These are phyloP conservation scores for Saturnia japonica DNA, from an alignment of 2,888 invertebrate species.

Conservation along the genomic window DNA sequence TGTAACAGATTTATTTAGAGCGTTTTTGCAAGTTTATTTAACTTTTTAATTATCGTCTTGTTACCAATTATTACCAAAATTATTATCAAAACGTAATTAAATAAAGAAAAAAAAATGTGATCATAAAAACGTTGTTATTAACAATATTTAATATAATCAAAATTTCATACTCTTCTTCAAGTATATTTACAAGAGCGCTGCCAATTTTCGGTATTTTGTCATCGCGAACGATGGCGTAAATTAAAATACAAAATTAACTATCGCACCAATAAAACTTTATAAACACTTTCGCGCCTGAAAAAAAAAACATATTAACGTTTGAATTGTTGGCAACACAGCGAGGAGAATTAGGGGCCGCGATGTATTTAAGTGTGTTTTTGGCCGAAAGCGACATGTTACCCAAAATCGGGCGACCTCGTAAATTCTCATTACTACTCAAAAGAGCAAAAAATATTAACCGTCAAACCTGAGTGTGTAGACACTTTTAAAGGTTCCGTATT, in stretches of 20 bases:
- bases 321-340: slow-evolving; percentile 21
- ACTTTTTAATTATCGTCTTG: too few relatives aligned
- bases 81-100: too few relatives aligned
- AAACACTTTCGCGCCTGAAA: slow-evolving; percentile 28
- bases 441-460: slow-evolving; percentile 36
- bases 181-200: slow-evolving; percentile 14
- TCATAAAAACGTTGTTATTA: background rate
- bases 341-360: slow-evolving; percentile 28
- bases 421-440: slow-evolving; percentile 57
- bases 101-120: background rate
- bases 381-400: slow-evolving; percentile 46
- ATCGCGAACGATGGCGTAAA: slow-evolving; percentile 15
- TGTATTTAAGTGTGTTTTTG: slow-evolving; percentile 26
- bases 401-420: slow-evolving; percentile 52
- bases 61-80: too few relatives aligned
- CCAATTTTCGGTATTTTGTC: slow-evolving; percentile 22
- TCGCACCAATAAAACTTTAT: slow-evolving; percentile 18
- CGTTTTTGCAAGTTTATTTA: too few relatives aligned
- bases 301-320: slow-evolving; percentile 14
- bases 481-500: slow-evolving; percentile 12
- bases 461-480: background rate
- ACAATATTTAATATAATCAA: background rate
- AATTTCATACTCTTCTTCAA: background rate
- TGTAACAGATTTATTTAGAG: background rate
- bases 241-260: slow-evolving; percentile 20